A percentile compares a stretch with the other conserved stretches of the same genome.
Conservation (phyloP, 92 coral and sea anemone species). For the Heliopora coerulea region DNA sequence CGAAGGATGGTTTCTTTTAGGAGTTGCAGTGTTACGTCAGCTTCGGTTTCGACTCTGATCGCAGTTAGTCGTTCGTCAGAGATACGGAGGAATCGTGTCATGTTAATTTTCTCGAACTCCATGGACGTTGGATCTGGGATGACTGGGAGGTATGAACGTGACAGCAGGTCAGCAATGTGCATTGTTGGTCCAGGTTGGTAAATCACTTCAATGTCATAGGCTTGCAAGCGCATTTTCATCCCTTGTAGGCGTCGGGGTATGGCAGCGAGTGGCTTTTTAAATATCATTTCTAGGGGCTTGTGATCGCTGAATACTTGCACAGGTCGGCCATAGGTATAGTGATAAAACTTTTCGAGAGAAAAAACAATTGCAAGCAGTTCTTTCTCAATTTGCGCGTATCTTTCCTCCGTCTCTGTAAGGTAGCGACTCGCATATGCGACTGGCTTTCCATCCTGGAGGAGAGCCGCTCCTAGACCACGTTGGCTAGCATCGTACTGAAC, state of each 20-base stretch:
- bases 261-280: slow-evolving; percentile 20
- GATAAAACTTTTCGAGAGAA: slow-evolving; percentile 39
- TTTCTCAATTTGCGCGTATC: slow-evolving; percentile 43
- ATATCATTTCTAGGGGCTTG: slow-evolving; percentile 38
- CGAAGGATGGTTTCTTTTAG: slow-evolving; percentile 39
- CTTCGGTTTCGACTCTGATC: neutral
- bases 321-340: slow-evolving; percentile 35
- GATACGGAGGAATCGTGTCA: slow-evolving; percentile 26
- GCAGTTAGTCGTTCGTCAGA: slow-evolving; percentile 20
- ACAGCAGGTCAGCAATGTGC: slow-evolving; percentile 13
- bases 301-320: slow-evolving; percentile 26
- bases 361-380: slow-evolving; percentile 42
- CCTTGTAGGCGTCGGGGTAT: slow-evolving; percentile 27
- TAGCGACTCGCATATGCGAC: slow-evolving; percentile 28
- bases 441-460: slow-evolving; percentile 1
- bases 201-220: slow-evolving; percentile 12
- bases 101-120: slow-evolving; percentile 35
- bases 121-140: slow-evolving; percentile 24
- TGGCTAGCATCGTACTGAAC: too few species aligned
- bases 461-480: too few species aligned
- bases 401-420: slow-evolving; percentile 30
- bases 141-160: slow-evolving; percentile 26
- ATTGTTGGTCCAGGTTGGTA: slow-evolving; percentile 29
- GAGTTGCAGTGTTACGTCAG: slow-evolving; percentile 22
- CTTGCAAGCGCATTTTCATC: too few species aligned